phyloP scores from a whole-genome alignment of 2,797 vertebrate species.

The Tympanoctomys barrerae region DNA sequence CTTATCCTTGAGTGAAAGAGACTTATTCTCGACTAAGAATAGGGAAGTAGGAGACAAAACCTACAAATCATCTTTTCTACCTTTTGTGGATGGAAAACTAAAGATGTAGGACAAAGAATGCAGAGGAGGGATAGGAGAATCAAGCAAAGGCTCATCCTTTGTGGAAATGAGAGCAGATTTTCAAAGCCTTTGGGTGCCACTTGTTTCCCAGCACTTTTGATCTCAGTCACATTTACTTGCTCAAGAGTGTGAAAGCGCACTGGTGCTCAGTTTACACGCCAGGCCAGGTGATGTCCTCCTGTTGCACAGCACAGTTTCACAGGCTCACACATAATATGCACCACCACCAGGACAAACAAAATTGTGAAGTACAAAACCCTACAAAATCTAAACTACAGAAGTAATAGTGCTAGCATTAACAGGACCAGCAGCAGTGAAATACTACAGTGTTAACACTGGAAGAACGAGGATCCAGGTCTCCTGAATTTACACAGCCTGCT shows the following conservation, averaged over 20 bases:
- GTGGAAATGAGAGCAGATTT: neutral
- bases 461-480: neutral
- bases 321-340: neutral
- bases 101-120: neutral
- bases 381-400: neutral
- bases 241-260: neutral
- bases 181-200: neutral
- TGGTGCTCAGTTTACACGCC: neutral
- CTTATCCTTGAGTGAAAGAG: neutral
- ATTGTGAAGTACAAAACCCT: neutral
- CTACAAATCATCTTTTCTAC: neutral
- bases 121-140: neutral
- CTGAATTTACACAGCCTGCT: neutral
- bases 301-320: neutral
- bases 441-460: neutral
- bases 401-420: too few relatives aligned
- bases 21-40: neutral
- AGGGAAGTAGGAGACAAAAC: neutral
- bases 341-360: neutral
- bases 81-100: neutral
- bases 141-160: neutral
- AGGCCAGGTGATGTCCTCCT: neutral
- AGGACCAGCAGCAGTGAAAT: neutral
- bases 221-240: neutral
- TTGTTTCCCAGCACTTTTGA: neutral